phyloP scores from a whole-genome alignment of 2,797 vertebrate species.

The Acipenser ruthenus region DNA sequence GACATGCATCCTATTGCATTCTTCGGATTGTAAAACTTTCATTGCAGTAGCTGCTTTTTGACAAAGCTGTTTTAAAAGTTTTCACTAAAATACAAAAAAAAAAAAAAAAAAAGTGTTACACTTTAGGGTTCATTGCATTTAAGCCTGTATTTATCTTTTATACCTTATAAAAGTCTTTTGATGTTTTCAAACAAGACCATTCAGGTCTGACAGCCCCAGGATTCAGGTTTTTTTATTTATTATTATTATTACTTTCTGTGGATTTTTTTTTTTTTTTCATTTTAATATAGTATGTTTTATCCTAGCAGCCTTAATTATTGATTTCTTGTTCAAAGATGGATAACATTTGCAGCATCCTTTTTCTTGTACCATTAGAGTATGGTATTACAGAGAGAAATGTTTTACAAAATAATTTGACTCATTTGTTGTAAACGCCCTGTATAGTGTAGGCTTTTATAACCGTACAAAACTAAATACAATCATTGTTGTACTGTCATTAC shows the following conservation, averaged over 20 bases:
- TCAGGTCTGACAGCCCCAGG: constrained; percentile 5
- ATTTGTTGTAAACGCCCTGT: too few relatives aligned
- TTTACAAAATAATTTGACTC: too few relatives aligned
- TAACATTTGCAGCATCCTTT: too few relatives aligned
- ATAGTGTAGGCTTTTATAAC: too few relatives aligned
- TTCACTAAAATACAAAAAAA: neutral
- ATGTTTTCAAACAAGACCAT: constrained; percentile 5
- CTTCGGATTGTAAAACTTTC: neutral
- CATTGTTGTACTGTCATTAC: too few relatives aligned
- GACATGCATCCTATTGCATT: neutral
- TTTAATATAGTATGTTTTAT: neutral
- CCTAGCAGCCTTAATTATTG: neutral
- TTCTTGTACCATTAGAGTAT: too few relatives aligned
- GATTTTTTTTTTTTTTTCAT: too few relatives aligned
- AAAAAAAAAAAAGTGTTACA: neutral
- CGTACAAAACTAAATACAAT: too few relatives aligned
- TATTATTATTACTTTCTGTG: constrained; percentile 5
- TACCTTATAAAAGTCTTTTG: constrained; percentile 6
- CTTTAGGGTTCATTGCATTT: constrained; percentile 9
- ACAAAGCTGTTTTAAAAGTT: neutral
- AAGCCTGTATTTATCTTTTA: neutral
- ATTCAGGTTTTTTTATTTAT: neutral
- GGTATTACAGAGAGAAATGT: too few relatives aligned
- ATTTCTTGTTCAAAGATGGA: too few relatives aligned
- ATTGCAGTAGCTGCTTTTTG: neutral